Evolutionary conservation across 2,888 invertebrate species (phyloP), one percentile per base, ranked within the genome.

Genomic region (Lissocephala sabroskyi): DNA sequence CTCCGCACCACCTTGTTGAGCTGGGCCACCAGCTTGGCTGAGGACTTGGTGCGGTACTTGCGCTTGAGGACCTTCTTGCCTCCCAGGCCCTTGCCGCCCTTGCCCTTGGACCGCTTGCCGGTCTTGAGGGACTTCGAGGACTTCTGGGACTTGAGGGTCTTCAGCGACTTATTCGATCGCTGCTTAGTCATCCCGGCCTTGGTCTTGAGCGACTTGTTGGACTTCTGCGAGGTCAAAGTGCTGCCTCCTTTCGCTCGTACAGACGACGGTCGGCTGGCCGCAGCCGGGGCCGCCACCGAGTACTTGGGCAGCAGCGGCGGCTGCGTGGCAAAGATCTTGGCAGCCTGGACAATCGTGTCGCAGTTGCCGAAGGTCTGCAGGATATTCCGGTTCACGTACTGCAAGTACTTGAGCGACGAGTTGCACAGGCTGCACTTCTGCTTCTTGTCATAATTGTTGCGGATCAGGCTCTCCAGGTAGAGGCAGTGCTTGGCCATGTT

Each of bases 401-500:
- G 65, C 40, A 81, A 52, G 48, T 81, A 82, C 50, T 75, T 68
- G 1, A 81, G 64, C 2, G 80, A 63, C 14, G 80, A 75, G 42
- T 59, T 52, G 47, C 81, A 81, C 32, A 78, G 54, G 18, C 26
- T 59, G 54, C 82, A 81, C 41, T 68, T 61, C 0, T 59, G 45
- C 2, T 56, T 52, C 32, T 56, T 49, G 6, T 62, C 62, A 18
- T 52, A 56, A 36, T 80, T 79, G 43, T 71, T 59, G 2, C 80
- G 80, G 33, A 81, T 68, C 9, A 79, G 57, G 17, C 76, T 79
- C 45, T 81, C 81, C 51, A 82, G 49, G 35, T 80, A 77, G 1
- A 82, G 50, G 18, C 81, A 81, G 46, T 80, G 80, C 49, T 80
- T 81, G n/a, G 80, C 82, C 82, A 81, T 74, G 36, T 75, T 79